These are phyloP conservation scores for Alcis repandata DNA, from an alignment of 2,888 invertebrate genomes.

Conservation along the genomic window DNA sequence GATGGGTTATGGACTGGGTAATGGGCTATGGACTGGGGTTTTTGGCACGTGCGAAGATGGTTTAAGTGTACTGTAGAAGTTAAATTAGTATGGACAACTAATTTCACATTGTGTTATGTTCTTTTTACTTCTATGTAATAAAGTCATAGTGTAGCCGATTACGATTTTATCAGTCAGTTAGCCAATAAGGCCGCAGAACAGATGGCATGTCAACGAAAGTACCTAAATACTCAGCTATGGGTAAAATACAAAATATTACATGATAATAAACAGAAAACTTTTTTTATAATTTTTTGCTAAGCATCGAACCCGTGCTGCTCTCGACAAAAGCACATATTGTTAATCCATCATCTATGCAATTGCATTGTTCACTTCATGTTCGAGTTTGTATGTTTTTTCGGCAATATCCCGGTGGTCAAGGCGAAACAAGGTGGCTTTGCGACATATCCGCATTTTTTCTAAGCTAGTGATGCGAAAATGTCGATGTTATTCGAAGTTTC, in stretches of 20 bases:
- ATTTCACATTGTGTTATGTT: not conserved
- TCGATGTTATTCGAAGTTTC: constrained; percentile 13
- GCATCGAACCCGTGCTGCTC: constrained; percentile 9
- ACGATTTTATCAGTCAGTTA: too few relatives aligned
- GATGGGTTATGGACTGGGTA: constrained; percentile 41
- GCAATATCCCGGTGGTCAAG: constrained; percentile 80
- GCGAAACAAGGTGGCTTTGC: constrained; percentile 69
- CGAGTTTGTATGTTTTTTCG: constrained; percentile 53
- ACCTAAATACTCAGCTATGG: too few relatives aligned
- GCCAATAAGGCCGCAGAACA: too few relatives aligned
- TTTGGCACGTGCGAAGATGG: not conserved
- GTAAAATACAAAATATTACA: too few relatives aligned
- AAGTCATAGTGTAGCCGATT: too few relatives aligned
- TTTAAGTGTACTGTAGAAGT: not conserved
- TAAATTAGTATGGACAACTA: not conserved
- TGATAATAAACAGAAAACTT: too few relatives aligned
- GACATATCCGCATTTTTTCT: constrained; percentile 69
- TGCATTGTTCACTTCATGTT: constrained; percentile 60
- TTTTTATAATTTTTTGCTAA: constrained; percentile 29
- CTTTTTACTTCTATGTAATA: too few relatives aligned
- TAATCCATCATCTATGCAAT: constrained; percentile 80
- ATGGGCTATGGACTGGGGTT: not conserved
- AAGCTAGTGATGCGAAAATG: constrained; percentile 56
- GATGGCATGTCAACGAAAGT: too few relatives aligned
- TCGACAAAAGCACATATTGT: constrained; percentile 49